phyloP scores from a whole-genome alignment of 2,888 invertebrate species.

The Trachelus tabidus region DNA sequence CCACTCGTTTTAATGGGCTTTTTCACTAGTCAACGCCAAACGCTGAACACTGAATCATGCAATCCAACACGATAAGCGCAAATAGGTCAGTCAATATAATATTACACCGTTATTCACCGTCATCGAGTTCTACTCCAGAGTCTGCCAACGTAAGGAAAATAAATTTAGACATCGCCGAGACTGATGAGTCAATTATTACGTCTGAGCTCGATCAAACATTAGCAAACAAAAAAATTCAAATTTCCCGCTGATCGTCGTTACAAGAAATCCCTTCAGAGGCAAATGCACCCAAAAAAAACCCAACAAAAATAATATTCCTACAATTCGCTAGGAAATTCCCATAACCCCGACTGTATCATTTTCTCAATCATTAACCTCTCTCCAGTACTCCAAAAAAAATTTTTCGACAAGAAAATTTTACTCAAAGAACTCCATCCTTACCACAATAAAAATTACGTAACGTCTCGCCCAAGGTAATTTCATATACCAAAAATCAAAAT shows the following conservation, averaged over 20 bases:
- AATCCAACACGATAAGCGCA: slow-evolving; percentile 36
- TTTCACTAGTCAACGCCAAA: slow-evolving; percentile 35
- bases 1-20: slow-evolving; percentile 31
- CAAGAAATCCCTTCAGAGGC: neutral
- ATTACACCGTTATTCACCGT: slow-evolving; percentile 4
- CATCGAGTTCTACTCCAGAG: neutral
- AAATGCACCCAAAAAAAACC: too few relatives aligned
- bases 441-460: neutral
- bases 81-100: slow-evolving; percentile 36
- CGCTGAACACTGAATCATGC: slow-evolving; percentile 43
- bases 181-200: neutral
- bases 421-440: neutral
- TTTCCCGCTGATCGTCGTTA: neutral
- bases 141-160: neutral
- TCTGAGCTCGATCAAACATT: neutral
- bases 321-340: too few relatives aligned
- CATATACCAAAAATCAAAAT: neutral
- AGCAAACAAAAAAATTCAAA: neutral
- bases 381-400: neutral
- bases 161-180: neutral
- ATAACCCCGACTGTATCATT: neutral
- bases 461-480: neutral
- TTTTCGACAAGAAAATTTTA: neutral
- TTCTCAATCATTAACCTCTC: neutral
- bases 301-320: too few relatives aligned